Evolutionary conservation across 2,888 invertebrate genomes (phyloP).

Genomic region (Oscheius myriophilus): DNA sequence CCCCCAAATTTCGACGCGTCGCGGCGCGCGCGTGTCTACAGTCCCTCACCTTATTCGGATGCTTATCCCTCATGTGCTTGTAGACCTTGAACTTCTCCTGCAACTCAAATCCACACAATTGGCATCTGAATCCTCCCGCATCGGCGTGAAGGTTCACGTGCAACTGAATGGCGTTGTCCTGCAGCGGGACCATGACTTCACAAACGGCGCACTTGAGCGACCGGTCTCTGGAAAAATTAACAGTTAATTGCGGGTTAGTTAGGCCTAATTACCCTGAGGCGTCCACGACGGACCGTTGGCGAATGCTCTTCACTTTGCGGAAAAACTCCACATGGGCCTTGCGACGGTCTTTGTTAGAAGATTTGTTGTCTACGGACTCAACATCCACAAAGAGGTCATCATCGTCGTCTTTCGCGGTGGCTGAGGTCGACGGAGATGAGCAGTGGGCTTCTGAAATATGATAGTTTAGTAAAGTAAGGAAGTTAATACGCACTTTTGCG

Average conservation of each 20-base stretch:
- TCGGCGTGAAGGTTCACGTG: constrained; percentile 52
- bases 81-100: constrained; percentile 45
- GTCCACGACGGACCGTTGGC: constrained; percentile 39
- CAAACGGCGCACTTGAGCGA: constrained; percentile 46
- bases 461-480: too few species aligned
- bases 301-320: constrained; percentile 52
- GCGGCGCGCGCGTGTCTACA: too few species aligned
- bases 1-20: too few species aligned
- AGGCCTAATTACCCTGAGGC: constrained; percentile 10
- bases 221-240: constrained; percentile 38
- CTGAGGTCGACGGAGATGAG: constrained; percentile 14
- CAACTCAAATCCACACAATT: constrained; percentile 48
- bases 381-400: constrained; percentile 56
- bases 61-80: constrained; percentile 46
- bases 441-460: constrained; percentile 1
- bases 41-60: constrained; percentile 42
- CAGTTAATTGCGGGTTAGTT: neutral
- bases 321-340: constrained; percentile 59
- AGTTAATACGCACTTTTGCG: too few species aligned
- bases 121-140: constrained; percentile 46
- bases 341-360: constrained; percentile 44
- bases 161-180: constrained; percentile 46
- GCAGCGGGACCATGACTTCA: constrained; percentile 39
- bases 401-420: constrained; percentile 36
- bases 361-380: constrained; percentile 42